These are phyloP conservation scores for Heliconius hortense DNA, from an alignment of 2,888 invertebrate genomes.

Conservation along the genomic window DNA sequence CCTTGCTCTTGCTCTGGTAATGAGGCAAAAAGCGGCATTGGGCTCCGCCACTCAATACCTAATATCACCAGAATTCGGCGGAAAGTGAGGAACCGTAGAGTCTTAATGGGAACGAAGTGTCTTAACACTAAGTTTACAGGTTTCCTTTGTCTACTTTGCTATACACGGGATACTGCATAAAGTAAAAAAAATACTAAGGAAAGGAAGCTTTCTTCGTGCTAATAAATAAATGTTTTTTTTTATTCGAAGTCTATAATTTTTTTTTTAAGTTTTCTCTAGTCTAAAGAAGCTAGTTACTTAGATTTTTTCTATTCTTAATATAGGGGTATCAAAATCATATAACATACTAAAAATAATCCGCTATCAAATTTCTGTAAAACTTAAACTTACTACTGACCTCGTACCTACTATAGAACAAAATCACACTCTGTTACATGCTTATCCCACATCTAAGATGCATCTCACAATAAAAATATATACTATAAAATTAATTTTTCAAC, in stretches of 20 bases:
- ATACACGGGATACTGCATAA: background rate
- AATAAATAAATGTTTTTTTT: too few species aligned
- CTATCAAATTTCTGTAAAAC: background rate
- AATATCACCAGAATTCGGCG: too few species aligned
- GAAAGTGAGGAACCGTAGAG: background rate
- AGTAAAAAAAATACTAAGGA: too few species aligned
- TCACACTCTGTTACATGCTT: background rate
- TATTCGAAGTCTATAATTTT: background rate
- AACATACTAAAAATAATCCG: background rate
- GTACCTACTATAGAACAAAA: background rate
- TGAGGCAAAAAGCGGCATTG: too few species aligned
- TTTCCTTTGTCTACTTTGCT: background rate
- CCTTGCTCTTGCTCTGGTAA: too few species aligned
- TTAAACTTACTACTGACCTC: background rate
- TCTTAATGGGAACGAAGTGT: background rate
- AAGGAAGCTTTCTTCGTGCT: too few species aligned
- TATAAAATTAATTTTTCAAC: conserved; percentile 39
- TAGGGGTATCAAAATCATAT: background rate
- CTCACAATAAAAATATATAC: conserved; percentile 31
- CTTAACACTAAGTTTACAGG: background rate
- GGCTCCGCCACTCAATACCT: too few species aligned
- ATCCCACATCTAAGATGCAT: conserved; percentile 7
- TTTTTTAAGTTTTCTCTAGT: background rate
- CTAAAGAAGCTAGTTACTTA: background rate
- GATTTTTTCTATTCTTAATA: background rate